Base-by-base conservation (phyloP, 2,113 vertebrate genomes). In the Orthochromis malagaraziensis region DNA sequence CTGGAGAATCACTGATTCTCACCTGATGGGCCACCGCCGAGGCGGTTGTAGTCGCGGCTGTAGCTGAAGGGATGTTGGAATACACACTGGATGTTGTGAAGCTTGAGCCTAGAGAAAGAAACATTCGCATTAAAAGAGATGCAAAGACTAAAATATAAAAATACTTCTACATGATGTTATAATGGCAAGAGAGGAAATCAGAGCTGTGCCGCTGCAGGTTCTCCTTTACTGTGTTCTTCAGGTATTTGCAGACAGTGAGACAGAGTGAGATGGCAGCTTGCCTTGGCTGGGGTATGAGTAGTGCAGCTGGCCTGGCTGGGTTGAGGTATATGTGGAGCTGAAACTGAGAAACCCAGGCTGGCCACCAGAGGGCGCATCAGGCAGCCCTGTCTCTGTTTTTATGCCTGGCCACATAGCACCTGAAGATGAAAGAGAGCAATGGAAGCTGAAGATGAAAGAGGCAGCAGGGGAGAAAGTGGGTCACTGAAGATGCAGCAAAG, bases 321-420 rank as follows among this genome's bases (percentile, higher is more conserved):
- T 97, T 96, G 98, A 98, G 96, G 98, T 97, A 96, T 98, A 97
- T 96, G 97, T 97, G 96, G 97, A 96, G 96, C 98, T 98, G 98
- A 98, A 99, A 97, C 97, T 98, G 97, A 99, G 97, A 97, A 98
- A 98, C 97, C 97, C 98, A 96, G 97, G 97, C 97, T 98, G 97
- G 97, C 97, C 98, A 97, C 97, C 96, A 97, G 97, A 97, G 97
- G 98, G 96, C 88, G 97, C 96, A 96, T 98, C 98, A 95, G 98
- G 97, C 97, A 98, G 97, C 97, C 97, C 97, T 96, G 97, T 97
- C 97, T 99, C 98, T 94, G 98, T 97, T 97, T 99, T 99, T 96
- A 99, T 97, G 97, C 98, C 99, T 96, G 98, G 99, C 99, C 99
- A 99, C 97, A 99, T 97, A 97, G 98, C 97, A 97, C 98, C 99